Conservation (phyloP, 2,113 vertebrate species). For the Alosa alosa region DNA sequence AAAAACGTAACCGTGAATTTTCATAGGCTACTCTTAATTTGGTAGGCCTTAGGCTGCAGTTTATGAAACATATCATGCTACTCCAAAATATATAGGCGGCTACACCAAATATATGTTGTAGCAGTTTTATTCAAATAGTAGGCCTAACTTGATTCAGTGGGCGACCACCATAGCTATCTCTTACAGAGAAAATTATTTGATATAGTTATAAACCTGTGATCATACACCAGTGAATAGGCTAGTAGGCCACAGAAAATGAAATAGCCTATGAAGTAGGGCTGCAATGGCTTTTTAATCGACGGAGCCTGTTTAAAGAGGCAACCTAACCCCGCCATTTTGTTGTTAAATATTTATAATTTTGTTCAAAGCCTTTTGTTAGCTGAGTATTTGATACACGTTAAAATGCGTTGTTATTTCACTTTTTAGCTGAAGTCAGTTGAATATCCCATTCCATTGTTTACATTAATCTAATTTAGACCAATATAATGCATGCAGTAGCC, state of each 20-base stretch:
- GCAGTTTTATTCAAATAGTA: not conserved
- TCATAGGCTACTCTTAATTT: not conserved
- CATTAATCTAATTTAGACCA: no score
- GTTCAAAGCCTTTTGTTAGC: not conserved
- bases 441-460: not conserved
- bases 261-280: not conserved
- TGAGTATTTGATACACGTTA: not conserved
- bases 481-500: no score
- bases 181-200: not conserved
- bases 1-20: no score
- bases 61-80: not conserved
- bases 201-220: not conserved
- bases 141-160: not conserved
- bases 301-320: not conserved
- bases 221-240: not conserved
- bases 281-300: not conserved
- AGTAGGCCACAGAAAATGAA: not conserved
- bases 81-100: not conserved
- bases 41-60: not conserved
- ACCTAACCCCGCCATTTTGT: not conserved
- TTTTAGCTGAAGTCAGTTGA: not conserved
- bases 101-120: no score
- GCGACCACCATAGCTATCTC: not conserved
- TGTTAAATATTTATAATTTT: slow-evolving; percentile 37
- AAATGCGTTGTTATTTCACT: not conserved